phyloP scores from a whole-genome alignment of 1,140 invertebrate genomes.

The Diorhabda sublineata region DNA sequence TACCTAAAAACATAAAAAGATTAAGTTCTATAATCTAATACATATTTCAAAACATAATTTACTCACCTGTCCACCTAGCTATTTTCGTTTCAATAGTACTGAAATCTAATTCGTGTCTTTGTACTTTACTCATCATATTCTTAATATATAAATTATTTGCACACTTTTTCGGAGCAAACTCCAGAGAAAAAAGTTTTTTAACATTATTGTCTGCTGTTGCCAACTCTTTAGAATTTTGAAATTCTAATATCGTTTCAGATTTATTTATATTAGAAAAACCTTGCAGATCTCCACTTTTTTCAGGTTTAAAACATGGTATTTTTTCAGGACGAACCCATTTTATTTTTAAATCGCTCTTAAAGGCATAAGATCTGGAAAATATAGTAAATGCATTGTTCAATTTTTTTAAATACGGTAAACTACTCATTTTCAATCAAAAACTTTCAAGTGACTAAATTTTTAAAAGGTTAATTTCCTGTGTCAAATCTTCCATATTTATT shows the following conservation, averaged over 20 bases:
- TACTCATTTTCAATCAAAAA: neutral
- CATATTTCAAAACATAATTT: neutral
- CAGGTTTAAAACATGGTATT: constrained; percentile 50
- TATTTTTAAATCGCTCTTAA: constrained; percentile 58
- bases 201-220: constrained; percentile 54
- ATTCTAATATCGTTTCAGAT: constrained; percentile 40
- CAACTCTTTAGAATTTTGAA: constrained; percentile 51
- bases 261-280: constrained; percentile 47
- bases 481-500: no score
- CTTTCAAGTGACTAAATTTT: neutral
- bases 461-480: no score
- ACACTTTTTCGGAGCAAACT: constrained; percentile 49
- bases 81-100: constrained; percentile 56
- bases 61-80: constrained; percentile 45
- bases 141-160: constrained; percentile 44
- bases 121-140: constrained; percentile 51
- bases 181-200: constrained; percentile 55
- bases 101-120: constrained; percentile 53
- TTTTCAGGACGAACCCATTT: constrained; percentile 60
- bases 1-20: constrained; percentile 23
- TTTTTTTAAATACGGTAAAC: neutral
- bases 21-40: no score
- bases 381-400: neutral
- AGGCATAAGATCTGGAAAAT: constrained; percentile 44
- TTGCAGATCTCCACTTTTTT: constrained; percentile 57